phyloP scores from a whole-genome alignment of 1,140 invertebrate species.

The Drosophila murphyi region DNA sequence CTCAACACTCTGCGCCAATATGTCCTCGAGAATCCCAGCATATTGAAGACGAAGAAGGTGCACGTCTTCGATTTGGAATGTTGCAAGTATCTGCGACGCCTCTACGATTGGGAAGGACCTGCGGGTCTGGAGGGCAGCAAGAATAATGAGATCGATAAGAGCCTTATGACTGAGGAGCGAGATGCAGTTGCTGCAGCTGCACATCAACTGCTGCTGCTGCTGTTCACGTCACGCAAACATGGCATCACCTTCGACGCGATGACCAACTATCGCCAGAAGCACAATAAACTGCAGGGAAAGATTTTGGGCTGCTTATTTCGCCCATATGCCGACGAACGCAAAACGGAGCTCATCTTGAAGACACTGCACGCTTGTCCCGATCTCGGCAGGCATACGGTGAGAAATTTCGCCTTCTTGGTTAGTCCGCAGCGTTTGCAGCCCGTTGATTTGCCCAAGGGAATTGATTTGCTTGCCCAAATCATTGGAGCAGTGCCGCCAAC shows the following conservation, averaged over 20 bases:
- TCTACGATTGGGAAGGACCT: slow-evolving; percentile 91
- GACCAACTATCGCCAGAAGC: slow-evolving; percentile 65
- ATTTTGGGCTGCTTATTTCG: slow-evolving; percentile 55
- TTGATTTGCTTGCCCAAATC: slow-evolving; percentile 54
- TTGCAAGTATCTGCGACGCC: slow-evolving; percentile 88
- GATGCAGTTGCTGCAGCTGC: slow-evolving; percentile 86
- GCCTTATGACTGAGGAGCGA: slow-evolving; percentile 84
- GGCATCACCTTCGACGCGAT: slow-evolving; percentile 86
- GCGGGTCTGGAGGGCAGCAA: slow-evolving; percentile 57
- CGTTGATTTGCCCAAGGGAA: slow-evolving; percentile 29
- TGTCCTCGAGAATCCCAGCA: slow-evolving; percentile 88
- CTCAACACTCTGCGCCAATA: slow-evolving; percentile 88
- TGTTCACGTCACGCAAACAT: slow-evolving; percentile 89
- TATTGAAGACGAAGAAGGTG: slow-evolving; percentile 91
- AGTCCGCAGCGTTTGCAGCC: slow-evolving; percentile 39
- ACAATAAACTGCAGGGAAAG: slow-evolving; percentile 73
- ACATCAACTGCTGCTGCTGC: slow-evolving; percentile 88
- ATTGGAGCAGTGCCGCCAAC: slow-evolving; percentile 72
- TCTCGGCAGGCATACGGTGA: slow-evolving; percentile 88
- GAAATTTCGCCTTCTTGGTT: slow-evolving; percentile 47
- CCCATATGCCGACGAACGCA: slow-evolving; percentile 85
- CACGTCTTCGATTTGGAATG: slow-evolving; percentile 89
- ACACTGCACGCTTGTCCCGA: slow-evolving; percentile 90
- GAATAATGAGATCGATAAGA: background rate
- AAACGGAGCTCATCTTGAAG: slow-evolving; percentile 88